Percentiles rank a stretch among this genome's conserved stretches.
These are phyloP conservation scores for Phalacrocorax brasilianus DNA, from an alignment of 2,113 vertebrate genomes.

Conservation along the genomic window DNA sequence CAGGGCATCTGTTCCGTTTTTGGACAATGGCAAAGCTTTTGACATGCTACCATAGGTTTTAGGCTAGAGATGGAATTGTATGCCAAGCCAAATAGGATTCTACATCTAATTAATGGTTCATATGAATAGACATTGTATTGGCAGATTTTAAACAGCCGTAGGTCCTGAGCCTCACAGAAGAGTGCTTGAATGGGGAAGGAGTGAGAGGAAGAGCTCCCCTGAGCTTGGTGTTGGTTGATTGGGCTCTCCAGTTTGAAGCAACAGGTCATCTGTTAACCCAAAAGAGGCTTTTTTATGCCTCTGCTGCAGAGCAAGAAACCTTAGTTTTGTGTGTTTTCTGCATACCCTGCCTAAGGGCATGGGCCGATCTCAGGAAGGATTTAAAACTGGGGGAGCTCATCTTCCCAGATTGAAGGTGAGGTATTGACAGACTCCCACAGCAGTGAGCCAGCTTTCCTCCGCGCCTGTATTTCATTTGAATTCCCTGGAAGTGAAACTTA, in stretches of 20 bases:
- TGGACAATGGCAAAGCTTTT: neutral
- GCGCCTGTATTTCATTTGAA: neutral
- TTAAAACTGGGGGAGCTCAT: neutral
- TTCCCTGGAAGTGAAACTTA: slow-evolving; percentile 1
- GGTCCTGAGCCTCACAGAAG: neutral
- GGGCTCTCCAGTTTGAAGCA: neutral
- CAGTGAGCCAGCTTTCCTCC: neutral
- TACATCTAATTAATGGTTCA: neutral
- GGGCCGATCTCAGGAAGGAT: neutral
- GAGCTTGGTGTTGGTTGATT: neutral
- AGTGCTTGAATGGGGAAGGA: neutral
- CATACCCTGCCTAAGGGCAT: neutral
- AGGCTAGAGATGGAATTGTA: neutral
- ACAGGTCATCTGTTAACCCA: neutral
- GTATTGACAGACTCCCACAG: neutral
- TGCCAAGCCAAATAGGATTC: neutral
- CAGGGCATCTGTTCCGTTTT: neutral
- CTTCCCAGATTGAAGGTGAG: neutral
- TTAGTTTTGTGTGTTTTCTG: neutral
- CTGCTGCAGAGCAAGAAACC: neutral
- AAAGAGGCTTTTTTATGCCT: neutral
- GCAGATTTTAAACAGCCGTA: neutral
- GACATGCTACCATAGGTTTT: neutral
- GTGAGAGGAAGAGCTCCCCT: neutral
- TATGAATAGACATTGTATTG: neutral